These are phyloP conservation scores for Holacanthella duospinosa DNA, from an alignment of 2,888 invertebrate genomes.

Conservation along the genomic window DNA sequence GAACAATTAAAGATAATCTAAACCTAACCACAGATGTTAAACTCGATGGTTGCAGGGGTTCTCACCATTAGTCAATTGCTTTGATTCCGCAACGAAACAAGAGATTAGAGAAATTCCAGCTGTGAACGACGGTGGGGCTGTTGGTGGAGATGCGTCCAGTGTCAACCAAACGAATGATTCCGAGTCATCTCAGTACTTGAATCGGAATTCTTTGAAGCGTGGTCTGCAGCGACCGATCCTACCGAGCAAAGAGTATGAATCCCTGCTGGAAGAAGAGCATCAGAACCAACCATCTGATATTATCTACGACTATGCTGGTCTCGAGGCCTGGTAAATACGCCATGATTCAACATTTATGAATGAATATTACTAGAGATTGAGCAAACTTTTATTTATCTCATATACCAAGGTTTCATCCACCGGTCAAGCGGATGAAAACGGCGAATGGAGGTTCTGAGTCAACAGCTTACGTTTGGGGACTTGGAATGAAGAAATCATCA, in stretches of 20 bases:
- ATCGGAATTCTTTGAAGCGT: slow-evolving; percentile 7
- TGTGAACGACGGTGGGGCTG: slow-evolving; percentile 8
- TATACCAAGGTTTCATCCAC: slow-evolving; percentile 63
- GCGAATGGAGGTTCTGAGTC: slow-evolving; percentile 22
- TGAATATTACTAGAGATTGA: neutral
- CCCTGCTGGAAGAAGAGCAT: slow-evolving; percentile 67
- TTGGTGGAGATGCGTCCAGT: slow-evolving; percentile 1
- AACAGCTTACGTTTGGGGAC: slow-evolving; percentile 34
- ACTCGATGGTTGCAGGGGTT: slow-evolving; percentile 31
- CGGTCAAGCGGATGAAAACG: slow-evolving; percentile 75
- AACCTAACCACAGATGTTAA: no score
- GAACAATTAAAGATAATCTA: neutral
- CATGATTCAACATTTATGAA: slow-evolving; percentile 4
- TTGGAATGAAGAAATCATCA: slow-evolving; percentile 30
- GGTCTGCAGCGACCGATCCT: slow-evolving; percentile 62
- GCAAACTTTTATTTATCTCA: neutral
- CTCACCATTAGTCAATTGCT: slow-evolving; percentile 26
- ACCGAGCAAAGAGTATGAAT: slow-evolving; percentile 65
- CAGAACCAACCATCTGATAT: slow-evolving; percentile 56
- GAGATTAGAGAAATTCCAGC: slow-evolving; percentile 16
- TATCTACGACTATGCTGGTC: slow-evolving; percentile 78
- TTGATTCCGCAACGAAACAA: slow-evolving; percentile 28
- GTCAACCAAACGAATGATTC: neutral
- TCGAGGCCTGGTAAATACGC: slow-evolving; percentile 73
- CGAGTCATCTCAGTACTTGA: neutral